Base-by-base conservation (phyloP, 2,113 vertebrate genomes). In the Murina feae region DNA sequence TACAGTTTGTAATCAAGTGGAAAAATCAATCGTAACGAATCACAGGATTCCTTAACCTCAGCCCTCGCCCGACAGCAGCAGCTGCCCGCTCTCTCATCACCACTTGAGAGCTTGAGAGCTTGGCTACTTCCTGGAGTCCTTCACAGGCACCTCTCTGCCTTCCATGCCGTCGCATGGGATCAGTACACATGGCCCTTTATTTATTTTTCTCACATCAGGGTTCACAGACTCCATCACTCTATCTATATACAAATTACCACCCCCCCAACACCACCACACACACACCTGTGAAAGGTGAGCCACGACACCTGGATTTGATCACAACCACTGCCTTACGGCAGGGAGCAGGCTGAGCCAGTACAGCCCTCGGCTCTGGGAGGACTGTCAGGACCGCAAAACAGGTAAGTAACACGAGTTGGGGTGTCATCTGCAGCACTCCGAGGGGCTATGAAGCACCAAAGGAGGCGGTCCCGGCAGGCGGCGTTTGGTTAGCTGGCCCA, bases 221-320 rank as follows among this genome's bases (percentile, higher is more conserved):
- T 87, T 94, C 83, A 94, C 86, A 91, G 75, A 39, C 58, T 68
- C 9, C 7, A n/a, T 20, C 18, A 10, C 4, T n/a, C 44, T 91
- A 16, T 65, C 32, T 25, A 35, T 11, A 28, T 58, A 58, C 55
- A 58, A 58, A 25, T 4, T 20, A 44, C 55, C 8, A 7, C 21
- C 53, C 1, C 51, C 16, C 17, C 16, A 1, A 16, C 1, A 63
- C 49, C 20, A 63, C 63, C 49, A 16, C 12, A 69, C 53, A 76
- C 88, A 86, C 49, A 66, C 68, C 91, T 95, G 80, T 68, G 30
- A 80, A 90, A 87, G 75, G 49, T 66, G 65, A 76, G 86, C 65
- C 11, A 10, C 11, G 39, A 1, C 63, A 63, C 66, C 60, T 93
- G 85, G 60, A 63, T 92, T 28, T 58, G 94, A 79, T 86, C n/a